Evolutionary conservation across 1,140 invertebrate species (phyloP), one percentile per base, ranked within the genome.

Genomic region (Patella vulgata): DNA sequence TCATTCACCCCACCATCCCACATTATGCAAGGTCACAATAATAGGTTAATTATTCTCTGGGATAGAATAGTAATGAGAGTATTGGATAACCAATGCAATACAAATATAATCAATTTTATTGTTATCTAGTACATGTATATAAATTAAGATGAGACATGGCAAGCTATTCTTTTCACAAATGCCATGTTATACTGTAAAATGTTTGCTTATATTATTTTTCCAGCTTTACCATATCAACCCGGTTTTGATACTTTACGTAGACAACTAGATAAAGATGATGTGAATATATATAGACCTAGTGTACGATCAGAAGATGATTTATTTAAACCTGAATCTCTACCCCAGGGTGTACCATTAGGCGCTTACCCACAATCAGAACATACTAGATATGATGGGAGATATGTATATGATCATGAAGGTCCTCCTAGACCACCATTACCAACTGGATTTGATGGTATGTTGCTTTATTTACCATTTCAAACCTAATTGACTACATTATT

Each of bases 341-440:
- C 17, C 17, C 21, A n/a, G 19, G 39, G 66, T 64, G 44, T 67
- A 23, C 77, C 77, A 12, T 55, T 63, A 2, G 77, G 71, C 31
- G 71, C 72, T 2, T 77, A 77, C 46, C 53, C 68, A 1, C 59
- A 66, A 59, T 71, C 68, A 30, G 69, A 71, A 5, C 71, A 73
- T 63, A 71, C 67, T 12, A 60, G 63, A 30, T 77, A 71, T 51
- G 36, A 87, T 88, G 75, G 88, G 86, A 59, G 88, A 55, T 79
- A 77, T 39, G 71, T 73, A 11, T 75, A 73, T 19, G 74, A 78
- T 47, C 80, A 85, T 27, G 83, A 80, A 0, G 89, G 89, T 25
- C 89, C 92, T 72, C 92, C 93, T 3, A 92, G 93, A 27, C 67
- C 80, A 66, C 93, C 94, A n/a, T 92, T 94, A 1, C 94, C 94